phyloP scores from a whole-genome alignment of 2,113 vertebrate species.

The Atractosteus spatula region DNA sequence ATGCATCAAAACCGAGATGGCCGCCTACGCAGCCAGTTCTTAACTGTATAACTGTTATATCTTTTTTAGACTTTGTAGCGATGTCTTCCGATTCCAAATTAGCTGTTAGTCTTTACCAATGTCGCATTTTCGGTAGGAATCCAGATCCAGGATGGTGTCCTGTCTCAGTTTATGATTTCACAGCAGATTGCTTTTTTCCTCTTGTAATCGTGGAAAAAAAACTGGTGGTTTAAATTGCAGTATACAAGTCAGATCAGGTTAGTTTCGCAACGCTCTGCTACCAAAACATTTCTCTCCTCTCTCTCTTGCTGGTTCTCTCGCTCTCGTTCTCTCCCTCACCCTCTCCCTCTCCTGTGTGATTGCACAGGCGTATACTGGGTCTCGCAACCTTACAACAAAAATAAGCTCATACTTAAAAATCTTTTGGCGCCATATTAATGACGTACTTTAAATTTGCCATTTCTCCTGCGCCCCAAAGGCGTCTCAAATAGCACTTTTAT shows the following conservation, averaged over 20 bases:
- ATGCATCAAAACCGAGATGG: constrained; percentile 29
- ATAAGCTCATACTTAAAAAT: constrained; percentile 80
- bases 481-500: constrained; percentile 45
- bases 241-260: constrained; percentile 55
- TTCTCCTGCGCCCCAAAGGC: constrained; percentile 76
- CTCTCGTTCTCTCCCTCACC: constrained; percentile 41
- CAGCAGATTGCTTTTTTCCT: constrained; percentile 29
- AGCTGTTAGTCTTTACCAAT: constrained; percentile 47
- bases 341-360: constrained; percentile 30
- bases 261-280: constrained; percentile 67
- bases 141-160: constrained; percentile 39
- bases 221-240: constrained; percentile 40
- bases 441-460: constrained; percentile 95
- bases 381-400: constrained; percentile 55
- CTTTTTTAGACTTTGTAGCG: constrained; percentile 25
- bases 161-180: constrained; percentile 10
- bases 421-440: constrained; percentile 99
- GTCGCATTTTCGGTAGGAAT: constrained; percentile 56
- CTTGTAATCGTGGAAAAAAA: constrained; percentile 28
- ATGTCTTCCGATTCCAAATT: constrained; percentile 17
- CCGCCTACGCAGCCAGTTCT: constrained; percentile 31
- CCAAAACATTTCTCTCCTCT: constrained; percentile 52
- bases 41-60: constrained; percentile 15
- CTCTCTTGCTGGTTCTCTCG: constrained; percentile 45
- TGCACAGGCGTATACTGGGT: constrained; percentile 49